phyloP scores from a whole-genome alignment of 2,797 vertebrate genomes.

The Ctenopoma kingsleyae region DNA sequence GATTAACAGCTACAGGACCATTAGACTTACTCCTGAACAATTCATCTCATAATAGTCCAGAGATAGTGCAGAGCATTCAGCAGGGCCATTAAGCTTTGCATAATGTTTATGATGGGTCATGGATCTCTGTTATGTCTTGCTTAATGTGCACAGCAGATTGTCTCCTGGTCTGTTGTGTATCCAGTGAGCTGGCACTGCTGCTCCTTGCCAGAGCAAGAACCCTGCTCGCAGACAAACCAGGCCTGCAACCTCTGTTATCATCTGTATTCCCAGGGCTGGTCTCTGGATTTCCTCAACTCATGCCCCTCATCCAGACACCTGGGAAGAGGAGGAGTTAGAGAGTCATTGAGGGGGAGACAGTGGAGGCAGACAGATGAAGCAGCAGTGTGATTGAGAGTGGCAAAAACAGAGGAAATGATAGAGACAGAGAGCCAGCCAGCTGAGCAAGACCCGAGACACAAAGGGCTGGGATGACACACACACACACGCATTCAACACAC shows the following conservation, averaged over 20 bases:
- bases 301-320: constrained; percentile 73
- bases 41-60: constrained; percentile 62
- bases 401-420: constrained; percentile 86
- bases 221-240: constrained; percentile 41
- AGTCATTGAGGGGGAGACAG: constrained; percentile 23
- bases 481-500: constrained; percentile 26
- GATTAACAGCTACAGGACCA: constrained; percentile 50
- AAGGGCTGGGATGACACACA: constrained; percentile 67
- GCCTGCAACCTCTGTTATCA: constrained; percentile 57
- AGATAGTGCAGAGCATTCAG: constrained; percentile 68
- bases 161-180: constrained; percentile 60
- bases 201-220: constrained; percentile 47
- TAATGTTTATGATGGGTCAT: constrained; percentile 71
- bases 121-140: constrained; percentile 72
- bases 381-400: constrained; percentile 73
- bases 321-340: constrained; percentile 34
- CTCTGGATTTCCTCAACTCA: constrained; percentile 72
- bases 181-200: constrained; percentile 65
- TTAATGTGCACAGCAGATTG: constrained; percentile 74
- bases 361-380: constrained; percentile 58
- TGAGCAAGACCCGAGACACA: constrained; percentile 78
- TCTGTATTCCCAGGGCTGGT: constrained; percentile 41
- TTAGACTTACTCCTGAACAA: constrained; percentile 39
- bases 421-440: constrained; percentile 82
- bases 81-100: constrained; percentile 73